A percentile compares a stretch with the other conserved stretches of the same genome.
These are phyloP conservation scores for Rostratula benghalensis DNA, from an alignment of 2,113 vertebrate species.

Conservation along the genomic window DNA sequence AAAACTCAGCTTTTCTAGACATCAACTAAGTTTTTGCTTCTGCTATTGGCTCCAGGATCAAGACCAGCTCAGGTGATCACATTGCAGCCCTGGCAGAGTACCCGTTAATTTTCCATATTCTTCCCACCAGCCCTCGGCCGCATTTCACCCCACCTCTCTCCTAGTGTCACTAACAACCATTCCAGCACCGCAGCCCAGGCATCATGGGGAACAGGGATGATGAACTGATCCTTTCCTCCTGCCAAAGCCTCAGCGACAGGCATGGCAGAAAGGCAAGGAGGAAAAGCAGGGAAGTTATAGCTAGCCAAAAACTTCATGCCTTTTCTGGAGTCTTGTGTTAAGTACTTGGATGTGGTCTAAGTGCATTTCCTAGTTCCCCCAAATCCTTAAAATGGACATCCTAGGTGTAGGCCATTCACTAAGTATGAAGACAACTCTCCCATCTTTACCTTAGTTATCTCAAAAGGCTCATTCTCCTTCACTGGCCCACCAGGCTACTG, in stretches of 20 bases:
- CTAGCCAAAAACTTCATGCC: background rate
- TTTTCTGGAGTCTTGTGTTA: background rate
- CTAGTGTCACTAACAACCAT: background rate
- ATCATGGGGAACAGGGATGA: rapidly evolving
- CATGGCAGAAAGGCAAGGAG: rapidly evolving
- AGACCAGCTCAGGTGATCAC: background rate
- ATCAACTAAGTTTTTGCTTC: background rate
- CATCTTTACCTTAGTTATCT: background rate
- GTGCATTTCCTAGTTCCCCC: background rate
- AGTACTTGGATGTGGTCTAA: background rate
- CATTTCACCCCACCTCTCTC: background rate
- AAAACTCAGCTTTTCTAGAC: background rate
- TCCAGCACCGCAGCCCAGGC: background rate
- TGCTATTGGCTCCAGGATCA: background rate
- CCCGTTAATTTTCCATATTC: too few species aligned
- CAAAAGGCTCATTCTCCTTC: background rate
- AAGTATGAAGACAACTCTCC: background rate
- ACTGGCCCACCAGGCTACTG: background rate
- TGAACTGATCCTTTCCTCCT: background rate
- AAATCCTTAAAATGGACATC: background rate
- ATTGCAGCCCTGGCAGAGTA: background rate
- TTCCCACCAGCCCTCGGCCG: background rate
- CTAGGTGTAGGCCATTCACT: background rate
- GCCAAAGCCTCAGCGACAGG: background rate
- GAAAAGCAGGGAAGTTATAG: background rate